phyloP scores from a whole-genome alignment of 2,888 invertebrate species.

The Hedychridium roseum region DNA sequence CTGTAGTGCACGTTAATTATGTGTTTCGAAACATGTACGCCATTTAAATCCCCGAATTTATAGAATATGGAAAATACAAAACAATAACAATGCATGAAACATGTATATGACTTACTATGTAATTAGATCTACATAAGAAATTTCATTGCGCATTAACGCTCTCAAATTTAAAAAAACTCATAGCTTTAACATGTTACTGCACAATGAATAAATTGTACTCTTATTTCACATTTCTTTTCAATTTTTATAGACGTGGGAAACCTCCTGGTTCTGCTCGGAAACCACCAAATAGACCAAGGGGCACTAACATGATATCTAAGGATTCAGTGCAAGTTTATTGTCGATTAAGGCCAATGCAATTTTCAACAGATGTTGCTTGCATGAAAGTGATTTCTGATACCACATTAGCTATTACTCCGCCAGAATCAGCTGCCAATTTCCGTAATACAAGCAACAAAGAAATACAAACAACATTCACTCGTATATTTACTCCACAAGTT shows the following conservation, averaged over 20 bases:
- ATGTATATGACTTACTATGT: too few species aligned
- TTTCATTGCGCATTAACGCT: too few species aligned
- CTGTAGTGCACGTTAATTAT: too few species aligned
- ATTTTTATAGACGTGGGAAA: slow-evolving; percentile 53
- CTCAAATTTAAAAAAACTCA: too few species aligned
- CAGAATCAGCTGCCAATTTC: slow-evolving; percentile 71
- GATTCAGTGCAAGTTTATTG: slow-evolving; percentile 92
- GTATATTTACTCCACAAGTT: slow-evolving; percentile 83
- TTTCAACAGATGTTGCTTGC: slow-evolving; percentile 72
- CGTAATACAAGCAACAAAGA: slow-evolving; percentile 71
- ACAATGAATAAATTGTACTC: too few species aligned
- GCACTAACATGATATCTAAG: slow-evolving; percentile 59
- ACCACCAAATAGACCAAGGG: slow-evolving; percentile 42
- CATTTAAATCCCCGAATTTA: too few species aligned
- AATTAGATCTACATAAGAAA: too few species aligned
- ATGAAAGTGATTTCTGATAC: slow-evolving; percentile 76
- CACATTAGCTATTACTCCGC: slow-evolving; percentile 73
- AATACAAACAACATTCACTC: slow-evolving; percentile 80
- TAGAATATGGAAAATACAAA: too few species aligned
- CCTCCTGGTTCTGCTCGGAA: slow-evolving; percentile 53
- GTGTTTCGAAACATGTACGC: too few species aligned
- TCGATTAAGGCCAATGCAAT: slow-evolving; percentile 81
- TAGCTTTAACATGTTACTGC: too few species aligned
- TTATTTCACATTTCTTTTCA: too few species aligned
- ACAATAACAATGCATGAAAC: too few species aligned